These are phyloP conservation scores for Nerophis ophidion DNA, from an alignment of 2,113 vertebrate genomes.

Conservation along the genomic window DNA sequence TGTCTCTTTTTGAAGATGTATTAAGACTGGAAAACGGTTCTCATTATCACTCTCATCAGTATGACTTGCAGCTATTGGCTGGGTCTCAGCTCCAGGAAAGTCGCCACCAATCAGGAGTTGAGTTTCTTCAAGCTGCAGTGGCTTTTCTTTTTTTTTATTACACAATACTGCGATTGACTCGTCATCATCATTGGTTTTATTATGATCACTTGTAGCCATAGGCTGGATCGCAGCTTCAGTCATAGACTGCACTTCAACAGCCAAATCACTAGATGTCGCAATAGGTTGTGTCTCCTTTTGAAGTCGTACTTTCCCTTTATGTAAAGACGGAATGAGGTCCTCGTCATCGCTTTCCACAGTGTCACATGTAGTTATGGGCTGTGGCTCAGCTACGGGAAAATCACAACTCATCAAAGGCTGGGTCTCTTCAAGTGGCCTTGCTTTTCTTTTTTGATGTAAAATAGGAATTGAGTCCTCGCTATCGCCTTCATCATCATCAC, in stretches of 20 bases:
- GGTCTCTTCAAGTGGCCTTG: neutral
- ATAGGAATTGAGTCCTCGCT: neutral
- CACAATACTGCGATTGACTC: neutral
- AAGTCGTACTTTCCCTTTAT: slow-evolving; percentile 20
- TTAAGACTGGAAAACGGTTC: neutral
- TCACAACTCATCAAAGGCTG: slow-evolving; percentile 6
- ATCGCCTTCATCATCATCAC: slow-evolving; percentile 3
- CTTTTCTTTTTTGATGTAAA: neutral
- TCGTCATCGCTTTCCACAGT: slow-evolving; percentile 12
- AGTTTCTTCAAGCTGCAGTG: slow-evolving; percentile 16
- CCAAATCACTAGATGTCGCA: neutral
- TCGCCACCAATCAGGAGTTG: slow-evolving; percentile 20
- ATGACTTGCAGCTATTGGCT: slow-evolving; percentile 2
- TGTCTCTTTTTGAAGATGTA: neutral
- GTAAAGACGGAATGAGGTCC: slow-evolving; percentile 4
- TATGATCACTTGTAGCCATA: slow-evolving; percentile 1
- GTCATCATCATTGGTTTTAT: slow-evolving; percentile 13
- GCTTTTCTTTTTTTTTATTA: slow-evolving; percentile 15
- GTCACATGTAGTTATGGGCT: slow-evolving; percentile 23
- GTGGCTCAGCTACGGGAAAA: slow-evolving; percentile 33
- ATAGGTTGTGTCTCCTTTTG: slow-evolving; percentile 1
- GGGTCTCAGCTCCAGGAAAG: slow-evolving; percentile 30
- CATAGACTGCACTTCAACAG: slow-evolving; percentile 8
- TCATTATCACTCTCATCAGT: neutral
- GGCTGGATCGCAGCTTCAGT: slow-evolving; percentile 23